phyloP scores from a whole-genome alignment of 2,797 vertebrate genomes.

The Antrozous pallidus region DNA sequence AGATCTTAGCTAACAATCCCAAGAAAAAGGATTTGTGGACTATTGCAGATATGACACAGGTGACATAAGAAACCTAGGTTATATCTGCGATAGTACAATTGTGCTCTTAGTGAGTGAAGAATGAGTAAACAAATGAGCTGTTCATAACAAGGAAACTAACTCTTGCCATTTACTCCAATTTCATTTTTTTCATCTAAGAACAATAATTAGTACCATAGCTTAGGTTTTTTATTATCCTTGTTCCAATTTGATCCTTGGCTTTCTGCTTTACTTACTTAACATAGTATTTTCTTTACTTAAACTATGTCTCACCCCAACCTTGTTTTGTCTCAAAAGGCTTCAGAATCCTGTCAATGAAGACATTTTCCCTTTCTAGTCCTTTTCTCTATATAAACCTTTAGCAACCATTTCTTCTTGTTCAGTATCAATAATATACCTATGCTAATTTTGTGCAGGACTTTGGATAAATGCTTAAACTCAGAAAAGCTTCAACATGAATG shows the following conservation, averaged over 20 bases:
- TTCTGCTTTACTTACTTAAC: not conserved
- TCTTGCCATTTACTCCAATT: not conserved
- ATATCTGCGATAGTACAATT: not conserved
- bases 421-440: not conserved
- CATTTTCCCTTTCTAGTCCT: not conserved
- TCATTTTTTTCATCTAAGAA: not conserved
- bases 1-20: not conserved
- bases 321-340: slow-evolving; percentile 28
- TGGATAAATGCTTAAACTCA: not conserved
- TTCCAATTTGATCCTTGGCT: not conserved
- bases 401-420: not conserved
- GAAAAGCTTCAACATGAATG: not conserved
- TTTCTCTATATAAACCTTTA: not conserved
- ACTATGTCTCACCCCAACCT: not conserved
- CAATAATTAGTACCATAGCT: not conserved
- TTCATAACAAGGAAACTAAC: not conserved
- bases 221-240: not conserved
- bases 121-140: not conserved
- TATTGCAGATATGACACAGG: not conserved
- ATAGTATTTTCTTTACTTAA: not conserved
- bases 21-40: not conserved
- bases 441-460: not conserved
- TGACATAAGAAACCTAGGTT: not conserved
- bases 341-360: not conserved
- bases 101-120: not conserved